Evolutionary conservation across 37 sponge, comb jelly and placozoan genomes (phyloP), one percentile per base, ranked within the genome.

Genomic region (Bolinopsis microptera): DNA sequence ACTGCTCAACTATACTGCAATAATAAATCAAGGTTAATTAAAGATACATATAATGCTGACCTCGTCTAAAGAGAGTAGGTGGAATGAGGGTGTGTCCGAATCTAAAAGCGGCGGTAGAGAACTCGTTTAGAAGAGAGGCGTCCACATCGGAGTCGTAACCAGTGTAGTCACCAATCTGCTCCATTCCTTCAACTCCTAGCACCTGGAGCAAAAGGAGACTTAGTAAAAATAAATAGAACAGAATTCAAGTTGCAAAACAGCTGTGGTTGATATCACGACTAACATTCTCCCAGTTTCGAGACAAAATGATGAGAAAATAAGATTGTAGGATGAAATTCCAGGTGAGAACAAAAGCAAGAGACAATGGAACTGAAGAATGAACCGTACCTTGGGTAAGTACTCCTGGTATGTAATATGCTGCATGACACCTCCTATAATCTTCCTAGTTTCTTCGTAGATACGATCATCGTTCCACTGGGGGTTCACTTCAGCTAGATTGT

Each of bases 81-180:
- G 94, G 94, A 27, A 97, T 95, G 31, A 95, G 96, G 39, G 95
- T 92, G 95, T 97, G 97, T 5, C 97, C 97, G 90, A 97, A 97
- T 39, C 97, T 83, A 88, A 68, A 97, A 0, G 97, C 97, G 13
- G 96, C 96, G 0, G 97, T 96, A 25, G 97, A 94, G 93, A 97
- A 97, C 25, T 76, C 94, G 48, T 95, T 96, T 5, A 94, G 28
- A 68, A 96, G 93, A 1, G 96, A 36, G 3, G 96, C 93, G 92
- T 97, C 94, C 32, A 80, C 82, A 2, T 23, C 77, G 36, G 94
- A 67, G 35, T 97, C 83, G 93, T 97, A 97, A 13, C 95, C 95
- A 21, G 22, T 24, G 93, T 97, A 97, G 38, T 70, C 39, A 9
- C 93, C 92, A 9, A 96, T 76, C 32, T 34, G 28, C 68, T 93